Conservation (phyloP, 2,113 vertebrate genomes). For the Pao palembangensis region DNA sequence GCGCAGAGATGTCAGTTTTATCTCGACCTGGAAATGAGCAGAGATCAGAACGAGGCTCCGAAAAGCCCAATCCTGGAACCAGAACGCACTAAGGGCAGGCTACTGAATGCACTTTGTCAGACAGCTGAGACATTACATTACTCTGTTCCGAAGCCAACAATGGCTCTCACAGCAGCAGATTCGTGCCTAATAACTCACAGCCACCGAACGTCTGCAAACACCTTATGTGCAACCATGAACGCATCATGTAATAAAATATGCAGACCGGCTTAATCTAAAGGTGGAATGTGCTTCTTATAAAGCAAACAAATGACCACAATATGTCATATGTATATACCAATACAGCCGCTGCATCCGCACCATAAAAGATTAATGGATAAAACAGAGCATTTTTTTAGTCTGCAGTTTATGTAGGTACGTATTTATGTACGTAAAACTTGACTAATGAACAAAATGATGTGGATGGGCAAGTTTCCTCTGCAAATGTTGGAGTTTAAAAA, state of each 20-base stretch:
- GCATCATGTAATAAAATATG: slow-evolving; percentile 49
- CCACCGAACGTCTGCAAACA: slow-evolving; percentile 10
- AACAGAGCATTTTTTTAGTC: no score
- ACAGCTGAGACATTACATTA: slow-evolving; percentile 36
- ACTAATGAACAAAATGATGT: no score
- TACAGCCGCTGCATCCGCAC: no score
- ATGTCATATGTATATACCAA: no score
- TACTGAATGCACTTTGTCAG: slow-evolving; percentile 42
- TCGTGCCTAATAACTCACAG: slow-evolving; percentile 39
- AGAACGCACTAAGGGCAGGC: not conserved
- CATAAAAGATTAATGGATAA: no score
- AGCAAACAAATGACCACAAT: slow-evolving; percentile 23
- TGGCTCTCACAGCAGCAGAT: slow-evolving; percentile 30
- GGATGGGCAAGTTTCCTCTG: no score
- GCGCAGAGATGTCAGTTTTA: not conserved
- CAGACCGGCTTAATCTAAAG: slow-evolving; percentile 23
- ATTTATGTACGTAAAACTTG: no score
- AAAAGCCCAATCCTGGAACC: slow-evolving; percentile 10
- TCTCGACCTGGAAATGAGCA: slow-evolving; percentile 2
- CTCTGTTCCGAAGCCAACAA: slow-evolving; percentile 43
- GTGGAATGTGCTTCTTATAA: slow-evolving; percentile 39
- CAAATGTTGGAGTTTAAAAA: slow-evolving; percentile 38
- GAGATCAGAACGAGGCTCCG: not conserved
- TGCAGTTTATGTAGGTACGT: no score
- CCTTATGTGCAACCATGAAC: slow-evolving; percentile 25